These are phyloP conservation scores for Promerops cafer DNA, from an alignment of 2,113 vertebrate species.

Conservation along the genomic window DNA sequence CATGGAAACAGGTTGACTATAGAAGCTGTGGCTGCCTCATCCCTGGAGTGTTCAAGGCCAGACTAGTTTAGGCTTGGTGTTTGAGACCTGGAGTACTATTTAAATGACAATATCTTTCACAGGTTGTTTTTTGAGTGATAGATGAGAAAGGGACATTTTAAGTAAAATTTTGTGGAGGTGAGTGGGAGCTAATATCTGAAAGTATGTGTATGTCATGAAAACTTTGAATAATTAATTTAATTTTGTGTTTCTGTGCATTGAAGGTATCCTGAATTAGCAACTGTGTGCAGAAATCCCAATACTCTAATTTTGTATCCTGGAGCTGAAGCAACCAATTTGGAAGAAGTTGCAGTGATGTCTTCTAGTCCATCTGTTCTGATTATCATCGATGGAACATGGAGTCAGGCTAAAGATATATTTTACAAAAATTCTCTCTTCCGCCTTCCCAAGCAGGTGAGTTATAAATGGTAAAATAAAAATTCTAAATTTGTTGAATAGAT, in stretches of 20 bases:
- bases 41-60: neutral
- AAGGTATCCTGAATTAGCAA: slow-evolving; percentile 88
- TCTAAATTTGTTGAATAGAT: neutral
- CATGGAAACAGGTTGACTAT: neutral
- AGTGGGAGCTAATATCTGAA: neutral
- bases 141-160: neutral
- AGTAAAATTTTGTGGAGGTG: neutral
- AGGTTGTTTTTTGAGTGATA: neutral
- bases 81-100: neutral
- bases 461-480: neutral
- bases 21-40: neutral
- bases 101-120: neutral
- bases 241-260: slow-evolving; percentile 9
- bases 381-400: slow-evolving; percentile 97
- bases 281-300: slow-evolving; percentile 80
- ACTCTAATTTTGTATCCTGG: slow-evolving; percentile 93
- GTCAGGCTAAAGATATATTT: slow-evolving; percentile 97
- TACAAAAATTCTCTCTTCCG: slow-evolving; percentile 90
- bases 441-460: slow-evolving; percentile 87
- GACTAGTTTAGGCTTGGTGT: neutral
- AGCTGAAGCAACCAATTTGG: slow-evolving; percentile 84
- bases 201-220: neutral
- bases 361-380: slow-evolving; percentile 78
- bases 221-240: neutral
- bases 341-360: slow-evolving; percentile 72